Evolutionary conservation across 2,113 vertebrate genomes (phyloP), one percentile per base, ranked within the genome.

Genomic region (Nematolebias whitei): DNA sequence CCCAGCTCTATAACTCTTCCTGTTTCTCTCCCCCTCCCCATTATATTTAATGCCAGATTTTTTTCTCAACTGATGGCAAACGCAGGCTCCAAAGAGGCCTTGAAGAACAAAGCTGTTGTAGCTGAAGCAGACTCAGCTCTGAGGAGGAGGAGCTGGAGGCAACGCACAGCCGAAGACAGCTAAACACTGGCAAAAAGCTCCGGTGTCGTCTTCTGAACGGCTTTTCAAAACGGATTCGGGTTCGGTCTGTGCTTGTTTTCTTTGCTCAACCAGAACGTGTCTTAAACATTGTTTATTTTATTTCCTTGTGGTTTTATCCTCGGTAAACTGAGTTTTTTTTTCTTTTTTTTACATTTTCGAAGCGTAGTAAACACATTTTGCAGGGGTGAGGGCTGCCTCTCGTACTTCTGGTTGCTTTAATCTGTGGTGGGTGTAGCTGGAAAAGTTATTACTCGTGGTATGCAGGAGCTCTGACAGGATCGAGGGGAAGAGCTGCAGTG

Each of bases 21-120:
- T 68, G 63, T 80, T 83, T 67, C 83, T 70, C 74, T 63, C 57
- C 71, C 79, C 78, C 26, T n/a, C 65, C 79, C 78, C 72, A 82
- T 89, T 90, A 90, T 88, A 85, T 88, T 92, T 90, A 91, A 89
- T 82, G 85, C 89, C 83, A 16, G 12, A 84, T 24, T 14, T 51
- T 81, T 77, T 74, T 74, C 76, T 22, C 18, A 74, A 12, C 73
- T 92, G 89, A 92, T 91, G 85, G 83, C 81, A 85, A 87, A 84
- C 88, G 80, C 90, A 91, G 91, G 85, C 86, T 80, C 71, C 60
- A 20, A 77, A 67, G 69, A 82, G 80, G 71, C 81, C 86, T 88
- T 85, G 88, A 84, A 87, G 89, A 88, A 88, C 82, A 82, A 83
- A 88, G 85, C 79, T 58, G 68, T 65, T 78, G 72, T 74, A 84